These are phyloP conservation scores for Physocephala rufipes DNA, from an alignment of 2,888 invertebrate species.

Conservation along the genomic window DNA sequence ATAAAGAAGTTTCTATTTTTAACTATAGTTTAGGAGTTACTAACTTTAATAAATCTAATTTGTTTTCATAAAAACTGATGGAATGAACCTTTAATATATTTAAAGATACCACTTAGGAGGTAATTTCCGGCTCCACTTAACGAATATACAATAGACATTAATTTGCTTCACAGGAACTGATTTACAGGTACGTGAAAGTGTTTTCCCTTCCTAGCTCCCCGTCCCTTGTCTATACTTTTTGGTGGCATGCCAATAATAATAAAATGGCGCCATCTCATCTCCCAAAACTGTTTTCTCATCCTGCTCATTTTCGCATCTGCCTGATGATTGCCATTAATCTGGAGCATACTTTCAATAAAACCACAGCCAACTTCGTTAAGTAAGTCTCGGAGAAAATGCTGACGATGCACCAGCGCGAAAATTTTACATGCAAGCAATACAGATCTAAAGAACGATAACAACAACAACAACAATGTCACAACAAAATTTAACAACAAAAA, in stretches of 20 bases:
- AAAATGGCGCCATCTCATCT: not conserved
- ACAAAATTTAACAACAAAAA: too few relatives aligned
- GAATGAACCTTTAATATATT: too few relatives aligned
- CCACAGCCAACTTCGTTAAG: conserved; percentile 46
- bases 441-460: conserved; percentile 25
- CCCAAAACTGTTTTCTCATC: not conserved
- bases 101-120: too few relatives aligned
- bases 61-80: too few relatives aligned
- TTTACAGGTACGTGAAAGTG: too few relatives aligned
- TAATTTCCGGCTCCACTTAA: too few relatives aligned
- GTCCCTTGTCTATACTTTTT: too few relatives aligned
- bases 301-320: conserved; percentile 14
- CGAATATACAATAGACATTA: too few relatives aligned
- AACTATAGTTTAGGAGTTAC: not conserved
- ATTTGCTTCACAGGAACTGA: too few relatives aligned
- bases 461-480: conserved; percentile 39
- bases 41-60: too few relatives aligned
- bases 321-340: conserved; percentile 42
- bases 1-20: not conserved
- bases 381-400: conserved; percentile 40
- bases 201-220: too few relatives aligned
- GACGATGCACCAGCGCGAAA: conserved; percentile 38
- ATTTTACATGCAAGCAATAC: conserved; percentile 33
- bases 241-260: not conserved
- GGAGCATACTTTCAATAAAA: conserved; percentile 50